Conservation (phyloP, 2,888 invertebrate genomes). For the Dryobota labecula region DNA sequence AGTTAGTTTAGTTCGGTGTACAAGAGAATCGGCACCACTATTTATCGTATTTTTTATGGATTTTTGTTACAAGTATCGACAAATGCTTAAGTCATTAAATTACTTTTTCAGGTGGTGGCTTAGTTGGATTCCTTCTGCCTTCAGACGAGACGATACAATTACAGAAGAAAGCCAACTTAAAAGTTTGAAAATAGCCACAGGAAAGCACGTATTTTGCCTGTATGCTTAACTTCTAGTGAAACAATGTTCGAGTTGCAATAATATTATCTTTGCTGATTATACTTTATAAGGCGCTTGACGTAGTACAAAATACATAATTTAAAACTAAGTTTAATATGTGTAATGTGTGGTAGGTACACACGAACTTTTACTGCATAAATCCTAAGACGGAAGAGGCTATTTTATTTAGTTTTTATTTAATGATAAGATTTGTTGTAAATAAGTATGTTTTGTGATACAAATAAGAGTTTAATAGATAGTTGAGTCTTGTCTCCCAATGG, state of each 20-base stretch:
- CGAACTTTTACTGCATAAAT: constrained; percentile 12
- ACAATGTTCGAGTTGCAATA: constrained; percentile 1
- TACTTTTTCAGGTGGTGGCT: constrained; percentile 76
- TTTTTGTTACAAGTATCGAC: too few relatives aligned
- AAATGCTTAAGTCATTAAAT: background rate
- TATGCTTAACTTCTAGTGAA: background rate
- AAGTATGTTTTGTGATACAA: background rate
- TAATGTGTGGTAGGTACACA: too few relatives aligned
- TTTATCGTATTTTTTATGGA: too few relatives aligned
- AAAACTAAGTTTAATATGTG: background rate
- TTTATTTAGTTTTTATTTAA: background rate
- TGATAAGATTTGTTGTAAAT: background rate
- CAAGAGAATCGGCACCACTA: too few relatives aligned
- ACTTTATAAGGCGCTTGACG: constrained; percentile 22
- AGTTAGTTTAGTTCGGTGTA: too few relatives aligned
- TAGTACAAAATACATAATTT: constrained; percentile 7
- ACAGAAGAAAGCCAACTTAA: constrained; percentile 53
- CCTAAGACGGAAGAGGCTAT: background rate
- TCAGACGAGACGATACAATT: constrained; percentile 68
- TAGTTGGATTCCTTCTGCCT: constrained; percentile 79
- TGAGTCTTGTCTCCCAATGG: too few relatives aligned
- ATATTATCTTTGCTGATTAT: constrained; percentile 12
- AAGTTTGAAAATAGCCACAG: constrained; percentile 33
- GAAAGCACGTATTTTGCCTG: constrained; percentile 7
- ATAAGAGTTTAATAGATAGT: background rate